These are phyloP conservation scores for Uloborus diversus DNA, from an alignment of 1,140 invertebrate genomes.

Conservation along the genomic window DNA sequence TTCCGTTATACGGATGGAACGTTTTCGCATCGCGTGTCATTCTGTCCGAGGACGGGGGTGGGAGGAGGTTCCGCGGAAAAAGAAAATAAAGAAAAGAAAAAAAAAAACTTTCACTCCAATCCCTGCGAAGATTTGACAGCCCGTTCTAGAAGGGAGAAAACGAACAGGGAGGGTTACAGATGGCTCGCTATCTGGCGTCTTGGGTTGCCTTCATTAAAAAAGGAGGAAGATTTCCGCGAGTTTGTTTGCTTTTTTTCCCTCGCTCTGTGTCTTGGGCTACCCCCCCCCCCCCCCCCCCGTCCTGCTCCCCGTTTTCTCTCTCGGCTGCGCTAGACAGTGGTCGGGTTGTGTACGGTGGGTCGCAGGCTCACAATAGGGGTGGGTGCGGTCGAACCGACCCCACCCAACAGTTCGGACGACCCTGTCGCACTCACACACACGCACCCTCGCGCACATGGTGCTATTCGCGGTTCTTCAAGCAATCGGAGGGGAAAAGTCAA, in stretches of 20 bases:
- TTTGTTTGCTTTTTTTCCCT: too few species aligned
- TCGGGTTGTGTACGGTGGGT: slow-evolving; percentile 49
- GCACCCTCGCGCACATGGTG: too few species aligned
- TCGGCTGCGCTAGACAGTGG: slow-evolving; percentile 41
- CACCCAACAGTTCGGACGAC: slow-evolving; percentile 47
- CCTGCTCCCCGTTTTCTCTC: background rate
- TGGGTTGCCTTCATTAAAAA: slow-evolving; percentile 49
- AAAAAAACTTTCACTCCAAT: slow-evolving; percentile 1
- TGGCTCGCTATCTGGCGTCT: slow-evolving; percentile 37
- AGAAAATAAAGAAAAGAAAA: slow-evolving; percentile 7
- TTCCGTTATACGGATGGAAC: background rate
- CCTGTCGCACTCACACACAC: slow-evolving; percentile 27
- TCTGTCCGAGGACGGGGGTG: background rate
- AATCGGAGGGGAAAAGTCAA: background rate
- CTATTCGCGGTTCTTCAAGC: slow-evolving; percentile 13
- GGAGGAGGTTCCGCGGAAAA: background rate
- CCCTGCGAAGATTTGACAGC: slow-evolving; percentile 23
- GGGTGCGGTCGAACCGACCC: slow-evolving; percentile 42
- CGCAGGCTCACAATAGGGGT: slow-evolving; percentile 43
- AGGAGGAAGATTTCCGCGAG: slow-evolving; percentile 36
- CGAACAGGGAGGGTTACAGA: background rate
- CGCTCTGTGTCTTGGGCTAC: too few species aligned
- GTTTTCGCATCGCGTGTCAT: slow-evolving; percentile 24
- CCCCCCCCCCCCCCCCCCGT: background rate
- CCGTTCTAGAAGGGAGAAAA: background rate